Evolutionary conservation across 2,888 invertebrate species (phyloP), one percentile per base, ranked within the genome.

Genomic region (Cheilosia grossa): DNA sequence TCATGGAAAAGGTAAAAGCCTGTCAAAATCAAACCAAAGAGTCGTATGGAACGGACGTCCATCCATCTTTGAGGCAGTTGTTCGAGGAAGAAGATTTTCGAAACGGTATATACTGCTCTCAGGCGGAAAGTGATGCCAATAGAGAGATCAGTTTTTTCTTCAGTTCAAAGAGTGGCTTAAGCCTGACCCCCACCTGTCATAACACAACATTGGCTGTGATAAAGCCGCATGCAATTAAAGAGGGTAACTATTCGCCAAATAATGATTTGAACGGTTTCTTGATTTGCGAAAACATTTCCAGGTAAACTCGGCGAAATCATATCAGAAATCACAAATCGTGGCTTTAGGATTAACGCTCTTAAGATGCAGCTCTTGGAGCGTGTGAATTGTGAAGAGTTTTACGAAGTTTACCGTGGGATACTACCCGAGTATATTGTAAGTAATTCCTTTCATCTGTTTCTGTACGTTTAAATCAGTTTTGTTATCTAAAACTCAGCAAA

Each of bases 321-420:
- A 21, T 93, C 93, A 69, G 94, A 94, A 37, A 97, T 98, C 59
- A 94, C 94, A 79, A 94, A 95, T n/a, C 94, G 94, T 72, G 95
- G 96, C 1, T 98, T 96, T 89, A 93, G 94, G 56, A 94, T 98
- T 53, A 95, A 96, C 0, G 97, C 96, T 0, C 92, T 98, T 82
- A 95, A 96, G 91, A 95, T 97, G 94, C 94, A 96, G 88, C 93
- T 95, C 81, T 93, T 98, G 88, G 96, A 96, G 88, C 95, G 95
- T 83, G 94, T 95, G 0, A 96, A 97, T 91, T 97, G 97, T 5
- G 96, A 97, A 88, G 98, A 98, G 91, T 98, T 98, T 92, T 95
- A 96, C 89, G 98, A 98, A 92, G 96, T 98, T 4, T 98, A 98
- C 91, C 97, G 97, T 90, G 98, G 97, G 1, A 96, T 97, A 66